Percentiles rank a stretch among this genome's conserved stretches.
Evolutionary conservation across 2,888 invertebrate genomes (phyloP).

Genomic region (Barypeithes pellucidus): DNA sequence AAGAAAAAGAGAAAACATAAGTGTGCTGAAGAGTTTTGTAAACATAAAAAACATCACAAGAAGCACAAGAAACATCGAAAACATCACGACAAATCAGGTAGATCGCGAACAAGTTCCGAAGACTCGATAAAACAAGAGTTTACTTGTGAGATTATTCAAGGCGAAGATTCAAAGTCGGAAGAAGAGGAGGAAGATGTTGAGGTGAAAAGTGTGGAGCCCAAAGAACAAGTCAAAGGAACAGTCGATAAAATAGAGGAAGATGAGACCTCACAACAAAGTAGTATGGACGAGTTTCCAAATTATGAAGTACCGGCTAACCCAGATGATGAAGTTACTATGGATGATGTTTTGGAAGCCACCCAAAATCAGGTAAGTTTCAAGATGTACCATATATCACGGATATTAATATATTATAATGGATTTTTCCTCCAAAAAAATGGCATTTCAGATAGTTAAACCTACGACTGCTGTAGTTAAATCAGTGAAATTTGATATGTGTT

Average conservation of each 20-base stretch:
- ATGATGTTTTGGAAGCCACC: conserved; percentile 65
- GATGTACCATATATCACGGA: too few species aligned
- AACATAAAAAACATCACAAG: conserved; percentile 84
- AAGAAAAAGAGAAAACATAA: conserved; percentile 82
- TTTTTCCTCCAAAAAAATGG: background rate
- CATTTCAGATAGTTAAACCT: background rate
- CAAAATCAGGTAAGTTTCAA: conserved; percentile 61
- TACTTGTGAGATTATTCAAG: conserved; percentile 38
- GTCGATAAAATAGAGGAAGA: conserved; percentile 55
- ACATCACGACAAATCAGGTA: conserved; percentile 75
- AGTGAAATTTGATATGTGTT: too few species aligned
- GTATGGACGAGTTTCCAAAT: conserved; percentile 47
- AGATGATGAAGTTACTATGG: conserved; percentile 68
- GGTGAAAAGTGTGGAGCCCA: conserved; percentile 32
- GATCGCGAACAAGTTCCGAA: conserved; percentile 29
- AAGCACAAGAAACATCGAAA: conserved; percentile 86
- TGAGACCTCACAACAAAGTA: conserved; percentile 32
- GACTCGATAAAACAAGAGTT: conserved; percentile 30
- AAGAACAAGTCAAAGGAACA: conserved; percentile 46
- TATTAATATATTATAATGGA: too few species aligned
- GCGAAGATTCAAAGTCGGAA: conserved; percentile 27
- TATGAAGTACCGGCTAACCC: conserved; percentile 62
- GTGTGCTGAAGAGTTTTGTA: conserved; percentile 80
- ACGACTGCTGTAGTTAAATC: too few species aligned
- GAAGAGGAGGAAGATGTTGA: conserved; percentile 32